Conservation (phyloP, 2,888 invertebrate genomes). For the Oligia latruncula region DNA sequence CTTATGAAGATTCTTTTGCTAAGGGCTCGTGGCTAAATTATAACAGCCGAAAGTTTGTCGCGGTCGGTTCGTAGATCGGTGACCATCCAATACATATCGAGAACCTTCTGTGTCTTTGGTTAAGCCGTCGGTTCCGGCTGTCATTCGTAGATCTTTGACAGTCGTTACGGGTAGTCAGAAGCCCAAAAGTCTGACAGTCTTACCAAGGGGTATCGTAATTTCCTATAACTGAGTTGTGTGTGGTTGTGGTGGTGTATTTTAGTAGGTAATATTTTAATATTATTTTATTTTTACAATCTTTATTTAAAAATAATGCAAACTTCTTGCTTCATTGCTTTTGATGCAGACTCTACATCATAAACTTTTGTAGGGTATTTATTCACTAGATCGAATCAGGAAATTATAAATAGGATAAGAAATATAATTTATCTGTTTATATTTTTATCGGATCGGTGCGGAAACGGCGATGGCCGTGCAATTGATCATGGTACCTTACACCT, state of each 20-base stretch:
- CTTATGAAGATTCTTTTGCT: neutral
- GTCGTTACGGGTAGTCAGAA: neutral
- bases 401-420: constrained; percentile 52
- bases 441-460: constrained; percentile 50
- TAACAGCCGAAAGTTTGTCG: neutral
- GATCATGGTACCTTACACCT: constrained; percentile 49
- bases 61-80: neutral
- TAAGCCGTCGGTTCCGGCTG: neutral
- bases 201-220: neutral
- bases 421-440: constrained; percentile 56
- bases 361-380: constrained; percentile 37
- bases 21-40: neutral
- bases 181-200: neutral
- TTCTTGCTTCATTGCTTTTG: neutral
- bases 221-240: neutral
- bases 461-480: constrained; percentile 42
- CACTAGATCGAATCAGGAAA: constrained; percentile 51
- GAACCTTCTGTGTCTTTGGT: neutral
- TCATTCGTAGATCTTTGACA: neutral
- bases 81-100: neutral
- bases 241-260: too few species aligned
- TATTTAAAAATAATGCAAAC: neutral
- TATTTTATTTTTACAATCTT: too few species aligned
- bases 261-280: too few species aligned
- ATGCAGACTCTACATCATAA: constrained; percentile 21